Percentiles rank a stretch among this genome's conserved stretches.
These are phyloP conservation scores for Plusia festucae DNA, from an alignment of 2,888 invertebrate species.

Conservation along the genomic window DNA sequence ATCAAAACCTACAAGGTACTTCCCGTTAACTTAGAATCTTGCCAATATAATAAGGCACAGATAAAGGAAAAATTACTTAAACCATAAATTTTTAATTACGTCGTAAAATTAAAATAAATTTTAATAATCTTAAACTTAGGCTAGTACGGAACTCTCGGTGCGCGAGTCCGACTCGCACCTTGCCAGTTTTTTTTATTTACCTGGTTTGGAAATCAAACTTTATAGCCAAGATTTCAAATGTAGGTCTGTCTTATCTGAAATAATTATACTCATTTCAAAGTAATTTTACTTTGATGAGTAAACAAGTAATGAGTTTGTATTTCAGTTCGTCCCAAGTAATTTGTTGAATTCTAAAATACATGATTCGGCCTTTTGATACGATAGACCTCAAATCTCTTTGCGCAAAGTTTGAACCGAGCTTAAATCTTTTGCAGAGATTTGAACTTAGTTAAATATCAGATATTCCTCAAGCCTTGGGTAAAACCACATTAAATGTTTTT, in stretches of 20 bases:
- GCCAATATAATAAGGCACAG: too few species aligned
- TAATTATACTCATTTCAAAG: constrained; percentile 16
- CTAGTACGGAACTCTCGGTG: too few species aligned
- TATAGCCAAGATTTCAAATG: neutral
- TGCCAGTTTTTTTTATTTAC: too few species aligned
- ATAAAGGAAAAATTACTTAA: too few species aligned
- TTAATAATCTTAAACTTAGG: too few species aligned
- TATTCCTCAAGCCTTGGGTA: constrained; percentile 30
- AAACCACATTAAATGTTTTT: constrained; percentile 50
- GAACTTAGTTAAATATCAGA: constrained; percentile 63
- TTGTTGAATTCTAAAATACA: constrained; percentile 55
- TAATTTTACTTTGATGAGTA: constrained; percentile 8
- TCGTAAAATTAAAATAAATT: too few species aligned
- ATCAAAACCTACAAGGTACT: too few species aligned
- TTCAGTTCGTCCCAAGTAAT: constrained; percentile 26
- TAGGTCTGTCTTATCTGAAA: neutral
- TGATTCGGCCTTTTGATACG: constrained; percentile 61
- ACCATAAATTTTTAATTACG: too few species aligned
- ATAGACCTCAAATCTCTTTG: constrained; percentile 65
- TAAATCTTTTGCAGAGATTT: constrained; percentile 67
- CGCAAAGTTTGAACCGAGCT: constrained; percentile 62
- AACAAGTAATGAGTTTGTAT: constrained; percentile 32
- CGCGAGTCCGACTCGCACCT: too few species aligned
- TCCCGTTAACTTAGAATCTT: too few species aligned
- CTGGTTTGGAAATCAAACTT: too few species aligned